Base-by-base conservation (phyloP, 2,888 invertebrate genomes). In the Alviniconcha strummeri region DNA sequence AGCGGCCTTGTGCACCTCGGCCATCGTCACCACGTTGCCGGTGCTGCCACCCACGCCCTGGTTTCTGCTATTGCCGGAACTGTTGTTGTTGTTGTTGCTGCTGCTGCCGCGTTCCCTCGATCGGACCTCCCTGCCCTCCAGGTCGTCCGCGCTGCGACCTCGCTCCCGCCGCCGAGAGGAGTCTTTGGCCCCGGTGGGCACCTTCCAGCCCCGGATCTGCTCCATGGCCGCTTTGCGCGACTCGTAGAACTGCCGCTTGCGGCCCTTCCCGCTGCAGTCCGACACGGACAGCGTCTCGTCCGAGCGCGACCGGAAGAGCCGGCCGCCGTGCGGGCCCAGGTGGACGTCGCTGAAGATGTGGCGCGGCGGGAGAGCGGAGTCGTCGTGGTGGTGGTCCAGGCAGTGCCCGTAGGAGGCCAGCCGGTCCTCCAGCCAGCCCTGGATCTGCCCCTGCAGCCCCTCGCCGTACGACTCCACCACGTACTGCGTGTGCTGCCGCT, bases 201-300 rank as follows among this genome's bases (percentile, higher is more conserved):
- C 87, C 85, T 91, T 90, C 92, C 91, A 91, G 54, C 89, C 91
- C 75, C 90, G 87, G 56, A 92, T 91, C 84, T 91, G 90, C 83
- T 91, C 90, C 91, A 91, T 91, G 54, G 91, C 91, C 79, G 88
- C 89, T 77, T 91, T 90, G 4, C 91, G 86, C 11, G 91, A 90
- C 85, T 91, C 91, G 81, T 91, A 91, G 83, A 91, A 91, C 9
- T 90, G 89, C 76, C 88, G 90, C 84, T 91, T 91, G 57, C 90
- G 82, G 85, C 89, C 88, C 81, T 99, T 92, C 95, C 99, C 94
- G 96, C 99, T 92, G 84, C 97, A 92, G 96, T 97, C 89, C 81
- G 92, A 92, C 89, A 91, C 92, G 2, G 93, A 93, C 52, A 93
- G 87, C 9, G 93, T 91, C 85, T 93, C 93, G 84, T 93, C 93